phyloP scores from a whole-genome alignment of 2,888 invertebrate genomes.

The Sarcophaga caerulescens region DNA sequence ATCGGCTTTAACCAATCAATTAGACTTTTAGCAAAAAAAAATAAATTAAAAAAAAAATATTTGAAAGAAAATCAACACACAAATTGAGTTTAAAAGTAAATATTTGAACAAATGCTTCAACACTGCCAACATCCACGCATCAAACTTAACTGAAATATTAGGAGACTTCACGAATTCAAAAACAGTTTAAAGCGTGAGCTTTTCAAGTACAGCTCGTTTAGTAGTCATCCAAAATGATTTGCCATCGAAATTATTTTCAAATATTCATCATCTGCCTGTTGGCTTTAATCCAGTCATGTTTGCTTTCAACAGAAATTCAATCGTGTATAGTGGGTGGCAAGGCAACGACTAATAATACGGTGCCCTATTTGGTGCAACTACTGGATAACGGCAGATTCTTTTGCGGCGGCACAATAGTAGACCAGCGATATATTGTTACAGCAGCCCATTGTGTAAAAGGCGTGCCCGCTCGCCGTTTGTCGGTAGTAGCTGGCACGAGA shows the following conservation, averaged over 20 bases:
- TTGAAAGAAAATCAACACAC: too few relatives aligned
- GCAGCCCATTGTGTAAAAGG: constrained; percentile 58
- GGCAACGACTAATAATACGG: constrained; percentile 1
- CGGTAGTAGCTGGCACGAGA: constrained; percentile 55
- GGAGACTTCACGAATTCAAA: too few relatives aligned
- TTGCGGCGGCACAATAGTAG: constrained; percentile 70
- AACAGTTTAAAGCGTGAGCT: not conserved
- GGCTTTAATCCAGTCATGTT: not conserved
- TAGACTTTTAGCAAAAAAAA: too few relatives aligned
- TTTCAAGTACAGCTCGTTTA: not conserved
- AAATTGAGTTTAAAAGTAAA: too few relatives aligned
- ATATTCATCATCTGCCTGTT: not conserved
- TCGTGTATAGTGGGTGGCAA: constrained; percentile 59
- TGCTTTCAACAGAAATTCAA: not conserved
- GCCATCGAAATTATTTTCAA: not conserved
- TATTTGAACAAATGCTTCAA: too few relatives aligned
- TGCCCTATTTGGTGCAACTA: constrained; percentile 65
- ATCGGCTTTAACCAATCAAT: too few relatives aligned
- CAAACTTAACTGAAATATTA: too few relatives aligned
- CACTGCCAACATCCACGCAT: too few relatives aligned
- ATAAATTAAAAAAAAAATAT: too few relatives aligned
- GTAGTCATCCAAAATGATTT: not conserved
- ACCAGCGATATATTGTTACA: constrained; percentile 26
- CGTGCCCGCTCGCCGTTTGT: not conserved
- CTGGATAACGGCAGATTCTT: constrained; percentile 31